Evolutionary conservation across 2,113 vertebrate genomes (phyloP), one percentile per base, ranked within the genome.

Genomic region (Aleadryas rufinucha): DNA sequence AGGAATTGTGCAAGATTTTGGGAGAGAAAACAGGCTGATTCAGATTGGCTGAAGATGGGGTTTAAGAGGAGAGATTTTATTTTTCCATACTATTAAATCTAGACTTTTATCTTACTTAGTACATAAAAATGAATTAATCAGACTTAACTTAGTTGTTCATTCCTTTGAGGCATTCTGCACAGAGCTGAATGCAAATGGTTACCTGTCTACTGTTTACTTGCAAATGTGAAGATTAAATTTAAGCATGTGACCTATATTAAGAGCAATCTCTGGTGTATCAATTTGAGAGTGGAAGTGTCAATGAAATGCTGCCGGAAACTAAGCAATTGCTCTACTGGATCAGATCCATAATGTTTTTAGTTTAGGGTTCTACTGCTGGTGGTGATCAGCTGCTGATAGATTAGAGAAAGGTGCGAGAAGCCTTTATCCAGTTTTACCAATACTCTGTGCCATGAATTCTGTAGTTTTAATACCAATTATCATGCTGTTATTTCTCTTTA

Each of bases 401-500:
- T 65, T 37, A 66, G 10, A 65, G 27, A 44, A 76, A 74, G 17
- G 10, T 68, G 27, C 31, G 60, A 86, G 33, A 81, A 84, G 52
- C 37, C 6, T 69, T 57, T 52, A 10, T 59, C 16, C 50, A 22
- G 23, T 64, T 83, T 59, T 64, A 64, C 16, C 39, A 59, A 6
- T 60, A 27, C 50, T 64, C 23, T 82, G 49, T 75, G 61, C 17
- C 5, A 13, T 31, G 15, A 65, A 3, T 72, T 89, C 44, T 66
- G 27, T 56, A 39, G 22, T 72, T 54, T 89, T 78, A 45, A 61
- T 75, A 56, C 3, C 13, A 83, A 14, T 75, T 17, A 15, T 17
- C 24, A 76, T 94, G 89, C 61, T 96, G 79, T 95, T 96, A 57
- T 97, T 76, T 97, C 85, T 90, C 64, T 95, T 95, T 96, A 99